Evolutionary conservation across 1,140 invertebrate species (phyloP), one percentile per base, ranked within the genome.

Genomic region (Antheraea pernyi): DNA sequence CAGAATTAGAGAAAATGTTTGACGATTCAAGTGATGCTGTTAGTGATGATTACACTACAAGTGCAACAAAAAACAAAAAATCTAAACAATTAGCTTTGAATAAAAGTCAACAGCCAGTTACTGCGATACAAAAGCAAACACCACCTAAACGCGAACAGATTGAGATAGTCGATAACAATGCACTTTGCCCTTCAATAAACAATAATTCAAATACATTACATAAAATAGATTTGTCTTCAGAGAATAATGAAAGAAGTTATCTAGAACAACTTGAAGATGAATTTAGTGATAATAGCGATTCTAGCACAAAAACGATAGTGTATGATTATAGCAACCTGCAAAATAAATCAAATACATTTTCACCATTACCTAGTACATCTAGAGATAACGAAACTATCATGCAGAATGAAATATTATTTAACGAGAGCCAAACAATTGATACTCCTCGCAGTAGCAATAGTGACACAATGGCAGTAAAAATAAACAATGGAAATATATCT

Each of bases 321-420:
- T 76, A 79, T 72, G 66, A 74, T 46, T 69, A 69, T 65, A 60
- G 19, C 16, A 67, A 19, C 22, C 46, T 48, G 65, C 65, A 46
- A 42, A 42, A 42, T 42, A 30, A 30, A 30, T 11, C 39, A 42
- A 42, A 42, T 16, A 61, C 67, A 62, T 82, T 80, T 64, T 75
- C 71, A 10, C 80, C 80, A 0, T n/a, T 75, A 13, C 80, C 80
- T 19, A 82, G 80, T 60, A 82, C 80, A 19, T 82, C 80, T 5
- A 75, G 13, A 70, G 73, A 78, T 69, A 74, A 22, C 13, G 59
- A 74, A 39, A 76, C 69, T 30, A 68, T 82, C 39, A 59, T 68
- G 7, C 68, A 73, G 73, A 80, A 82, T 76, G 80, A 80, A 19
- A 42, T 42, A 42, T 42, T 42, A 42, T 42, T 42, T 42, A 42